Conservation (phyloP, 2,888 invertebrate genomes). For the Agriopis aurantiaria region DNA sequence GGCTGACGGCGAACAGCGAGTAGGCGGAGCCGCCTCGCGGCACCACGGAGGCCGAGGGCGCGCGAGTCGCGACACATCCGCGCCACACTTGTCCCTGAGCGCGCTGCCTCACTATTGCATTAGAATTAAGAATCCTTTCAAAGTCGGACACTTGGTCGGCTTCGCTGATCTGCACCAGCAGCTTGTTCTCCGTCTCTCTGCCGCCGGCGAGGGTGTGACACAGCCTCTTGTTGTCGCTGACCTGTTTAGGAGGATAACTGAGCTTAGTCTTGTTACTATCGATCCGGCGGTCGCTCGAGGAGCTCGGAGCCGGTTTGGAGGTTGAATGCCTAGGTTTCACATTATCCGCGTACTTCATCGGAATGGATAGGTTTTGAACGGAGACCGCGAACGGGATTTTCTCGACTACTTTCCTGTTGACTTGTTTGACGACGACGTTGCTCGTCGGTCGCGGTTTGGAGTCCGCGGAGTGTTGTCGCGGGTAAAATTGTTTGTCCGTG, state of each 20-base stretch:
- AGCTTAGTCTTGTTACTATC: conserved; percentile 74
- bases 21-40: conserved; percentile 76
- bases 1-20: conserved; percentile 77
- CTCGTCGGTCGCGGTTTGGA: conserved; percentile 51
- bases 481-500: conserved; percentile 63
- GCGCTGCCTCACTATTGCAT: conserved; percentile 82
- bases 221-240: conserved; percentile 79
- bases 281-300: conserved; percentile 56
- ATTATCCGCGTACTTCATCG: conserved; percentile 77
- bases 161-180: conserved; percentile 86
- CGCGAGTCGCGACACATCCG: conserved; percentile 61
- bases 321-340: conserved; percentile 68
- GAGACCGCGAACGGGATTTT: conserved; percentile 76
- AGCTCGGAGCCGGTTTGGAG: conserved; percentile 64
- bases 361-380: conserved; percentile 76
- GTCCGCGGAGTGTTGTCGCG: conserved; percentile 52
- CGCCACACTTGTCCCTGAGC: conserved; percentile 78
- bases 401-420: conserved; percentile 68
- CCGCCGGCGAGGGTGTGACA: conserved; percentile 71
- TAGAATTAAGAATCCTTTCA: conserved; percentile 88
- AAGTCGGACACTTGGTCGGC: conserved; percentile 87
- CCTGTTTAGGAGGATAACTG: conserved; percentile 79
- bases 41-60: conserved; percentile 68
- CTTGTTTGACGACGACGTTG: conserved; percentile 67
- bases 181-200: conserved; percentile 82